Evolutionary conservation across 2,888 invertebrate genomes (phyloP).

Genomic region (Dicycla oo): DNA sequence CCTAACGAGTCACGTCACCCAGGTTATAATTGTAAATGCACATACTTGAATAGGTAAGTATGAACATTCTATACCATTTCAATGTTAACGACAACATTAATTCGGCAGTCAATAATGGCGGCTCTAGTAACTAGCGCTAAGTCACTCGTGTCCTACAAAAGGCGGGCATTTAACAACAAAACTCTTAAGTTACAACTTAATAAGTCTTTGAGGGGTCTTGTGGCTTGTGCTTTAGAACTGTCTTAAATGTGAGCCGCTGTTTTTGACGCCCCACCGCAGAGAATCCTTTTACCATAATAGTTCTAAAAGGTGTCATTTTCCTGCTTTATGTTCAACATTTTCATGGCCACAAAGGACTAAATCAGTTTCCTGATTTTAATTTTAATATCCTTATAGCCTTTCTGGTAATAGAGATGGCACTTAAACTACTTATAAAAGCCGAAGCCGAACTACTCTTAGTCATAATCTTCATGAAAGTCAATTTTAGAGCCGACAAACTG

Average conservation of each 20-base stretch:
- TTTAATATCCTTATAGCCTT: conserved; percentile 6
- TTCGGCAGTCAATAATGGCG: conserved; percentile 32
- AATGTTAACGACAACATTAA: conserved; percentile 53
- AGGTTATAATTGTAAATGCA: conserved; percentile 17
- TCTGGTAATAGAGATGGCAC: background rate
- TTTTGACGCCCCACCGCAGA: conserved; percentile 45
- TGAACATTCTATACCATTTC: conserved; percentile 18
- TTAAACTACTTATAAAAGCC: background rate
- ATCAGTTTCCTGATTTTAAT: conserved; percentile 25
- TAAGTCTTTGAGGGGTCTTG: conserved; percentile 36
- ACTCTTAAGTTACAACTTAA: conserved; percentile 46
- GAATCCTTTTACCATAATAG: conserved; percentile 30
- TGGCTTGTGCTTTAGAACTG: background rate
- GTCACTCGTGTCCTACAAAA: conserved; percentile 41
- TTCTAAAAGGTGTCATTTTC: conserved; percentile 24
- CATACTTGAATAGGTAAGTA: conserved; percentile 5
- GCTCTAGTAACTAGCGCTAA: conserved; percentile 39
- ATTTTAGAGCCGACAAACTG: background rate
- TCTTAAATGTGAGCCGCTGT: conserved; percentile 24
- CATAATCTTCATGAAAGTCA: background rate
- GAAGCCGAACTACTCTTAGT: background rate
- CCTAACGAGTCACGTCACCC: background rate
- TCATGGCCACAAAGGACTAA: conserved; percentile 11
- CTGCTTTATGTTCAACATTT: conserved; percentile 15
- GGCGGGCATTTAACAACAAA: conserved; percentile 42